A percentile compares a stretch with the other conserved stretches of the same genome.
phyloP scores from a whole-genome alignment of 2,888 invertebrate genomes.

The Chrysopilus asiliformis region DNA sequence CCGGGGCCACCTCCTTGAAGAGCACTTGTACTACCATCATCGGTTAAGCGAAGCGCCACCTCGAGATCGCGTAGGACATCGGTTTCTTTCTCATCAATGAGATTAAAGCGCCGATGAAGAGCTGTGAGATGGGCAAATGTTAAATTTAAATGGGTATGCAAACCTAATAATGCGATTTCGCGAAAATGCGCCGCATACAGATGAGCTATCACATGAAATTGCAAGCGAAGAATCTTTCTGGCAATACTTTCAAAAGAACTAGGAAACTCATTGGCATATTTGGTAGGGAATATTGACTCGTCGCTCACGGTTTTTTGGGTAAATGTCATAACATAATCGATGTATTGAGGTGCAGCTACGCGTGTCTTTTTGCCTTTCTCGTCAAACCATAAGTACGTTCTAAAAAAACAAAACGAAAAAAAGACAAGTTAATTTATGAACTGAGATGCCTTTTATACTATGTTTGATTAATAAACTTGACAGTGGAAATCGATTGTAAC shows the following conservation, averaged over 20 bases:
- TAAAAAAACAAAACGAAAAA: slow-evolving; percentile 36
- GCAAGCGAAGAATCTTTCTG: slow-evolving; percentile 88
- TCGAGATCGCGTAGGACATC: slow-evolving; percentile 88
- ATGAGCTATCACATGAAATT: slow-evolving; percentile 97
- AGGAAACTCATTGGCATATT: slow-evolving; percentile 94
- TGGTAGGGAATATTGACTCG: slow-evolving; percentile 94
- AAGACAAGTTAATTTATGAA: no score
- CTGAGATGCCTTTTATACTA: no score
- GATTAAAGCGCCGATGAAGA: slow-evolving; percentile 69
- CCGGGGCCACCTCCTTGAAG: slow-evolving; percentile 6
- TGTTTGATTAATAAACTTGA: no score
- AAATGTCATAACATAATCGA: slow-evolving; percentile 98
- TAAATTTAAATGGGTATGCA: slow-evolving; percentile 94
- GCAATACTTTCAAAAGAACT: slow-evolving; percentile 87
- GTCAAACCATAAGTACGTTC: slow-evolving; percentile 96
- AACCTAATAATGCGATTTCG: slow-evolving; percentile 82
- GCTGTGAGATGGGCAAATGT: slow-evolving; percentile 93
- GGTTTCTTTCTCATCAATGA: slow-evolving; percentile 91
- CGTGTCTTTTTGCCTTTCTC: slow-evolving; percentile 97
- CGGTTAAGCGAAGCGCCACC: slow-evolving; percentile 57
- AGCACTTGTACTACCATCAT: slow-evolving; percentile 34
- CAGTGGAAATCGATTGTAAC: no score
- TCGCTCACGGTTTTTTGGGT: slow-evolving; percentile 95
- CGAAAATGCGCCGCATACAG: slow-evolving; percentile 96
- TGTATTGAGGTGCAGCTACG: slow-evolving; percentile 94